Conservation (phyloP, 2,113 vertebrate genomes). For the Ptychochromis oligacanthus region DNA sequence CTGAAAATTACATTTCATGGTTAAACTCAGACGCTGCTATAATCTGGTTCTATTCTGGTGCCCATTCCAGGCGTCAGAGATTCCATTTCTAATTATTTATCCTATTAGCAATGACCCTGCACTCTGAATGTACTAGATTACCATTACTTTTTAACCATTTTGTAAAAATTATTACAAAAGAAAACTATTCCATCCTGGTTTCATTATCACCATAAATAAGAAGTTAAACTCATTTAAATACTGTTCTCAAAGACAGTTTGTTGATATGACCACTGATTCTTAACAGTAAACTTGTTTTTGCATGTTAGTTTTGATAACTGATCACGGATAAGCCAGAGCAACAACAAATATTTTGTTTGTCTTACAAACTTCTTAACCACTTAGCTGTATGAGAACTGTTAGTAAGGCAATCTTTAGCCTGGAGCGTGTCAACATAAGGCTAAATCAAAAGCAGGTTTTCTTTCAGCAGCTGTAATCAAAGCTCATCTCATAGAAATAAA, state of each 20-base stretch:
- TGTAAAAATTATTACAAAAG: neutral
- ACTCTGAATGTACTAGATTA: slow-evolving; percentile 28
- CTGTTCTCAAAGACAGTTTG: neutral
- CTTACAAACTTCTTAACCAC: too few relatives aligned
- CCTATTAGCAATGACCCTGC: slow-evolving; percentile 20
- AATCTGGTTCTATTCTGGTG: slow-evolving; percentile 7
- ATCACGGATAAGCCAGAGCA: too few relatives aligned
- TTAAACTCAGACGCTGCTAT: neutral
- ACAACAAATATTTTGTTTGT: too few relatives aligned
- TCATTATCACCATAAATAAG: too few relatives aligned
- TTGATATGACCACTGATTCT: neutral
- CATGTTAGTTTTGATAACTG: too few relatives aligned
- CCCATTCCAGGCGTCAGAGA: slow-evolving; percentile 4
- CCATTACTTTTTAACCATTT: neutral
- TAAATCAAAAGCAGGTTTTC: neutral
- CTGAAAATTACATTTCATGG: neutral
- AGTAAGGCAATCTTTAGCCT: neutral
- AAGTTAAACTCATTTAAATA: too few relatives aligned
- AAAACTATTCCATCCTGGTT: neutral
- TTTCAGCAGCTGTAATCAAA: neutral
- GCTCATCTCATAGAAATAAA: too few relatives aligned
- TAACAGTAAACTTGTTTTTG: neutral
- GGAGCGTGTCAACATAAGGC: neutral
- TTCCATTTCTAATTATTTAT: slow-evolving; percentile 20
- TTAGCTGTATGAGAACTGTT: neutral